A percentile compares a stretch with the other conserved stretches of the same genome.
These are phyloP conservation scores for Drosophila orosa DNA, from an alignment of 1,140 invertebrate species.

Conservation along the genomic window DNA sequence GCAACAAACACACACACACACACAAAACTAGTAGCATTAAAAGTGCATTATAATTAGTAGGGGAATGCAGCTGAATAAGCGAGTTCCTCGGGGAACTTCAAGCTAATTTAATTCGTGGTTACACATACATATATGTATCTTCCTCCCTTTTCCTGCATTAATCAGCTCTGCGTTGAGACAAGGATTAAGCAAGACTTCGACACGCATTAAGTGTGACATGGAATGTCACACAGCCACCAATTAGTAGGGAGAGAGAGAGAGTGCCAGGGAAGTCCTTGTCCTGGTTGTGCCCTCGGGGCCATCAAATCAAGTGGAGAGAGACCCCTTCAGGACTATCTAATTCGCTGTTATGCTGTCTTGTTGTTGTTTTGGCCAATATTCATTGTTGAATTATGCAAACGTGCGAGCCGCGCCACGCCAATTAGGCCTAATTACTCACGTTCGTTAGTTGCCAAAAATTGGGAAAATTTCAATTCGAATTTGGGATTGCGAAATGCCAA, in stretches of 20 bases:
- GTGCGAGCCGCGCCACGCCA: slow-evolving; percentile 17
- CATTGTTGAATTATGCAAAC: slow-evolving; percentile 53
- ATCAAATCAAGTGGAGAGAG: slow-evolving; percentile 5
- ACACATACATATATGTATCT: too few relatives aligned
- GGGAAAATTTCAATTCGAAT: slow-evolving; percentile 21
- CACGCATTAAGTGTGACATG: slow-evolving; percentile 7
- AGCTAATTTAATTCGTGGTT: neutral
- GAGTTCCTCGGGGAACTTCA: neutral
- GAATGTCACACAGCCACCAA: neutral
- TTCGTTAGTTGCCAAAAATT: slow-evolving; percentile 31
- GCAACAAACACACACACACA: slow-evolving; percentile 1
- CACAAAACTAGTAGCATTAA: slow-evolving; percentile 2
- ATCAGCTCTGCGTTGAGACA: neutral
- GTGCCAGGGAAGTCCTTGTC: too few relatives aligned
- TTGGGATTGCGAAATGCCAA: neutral
- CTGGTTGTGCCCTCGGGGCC: neutral
- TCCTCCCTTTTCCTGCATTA: neutral
- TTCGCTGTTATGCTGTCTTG: neutral
- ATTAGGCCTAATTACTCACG: slow-evolving; percentile 53
- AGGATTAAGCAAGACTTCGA: neutral
- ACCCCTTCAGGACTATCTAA: neutral
- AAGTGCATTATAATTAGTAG: slow-evolving; percentile 18
- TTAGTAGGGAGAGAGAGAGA: slow-evolving; percentile 2
- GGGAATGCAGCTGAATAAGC: neutral
- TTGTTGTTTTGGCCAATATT: slow-evolving; percentile 24